Evolutionary conservation across 2,797 vertebrate species (phyloP), one percentile per base, ranked within the genome.

Genomic region (Tragelaphus eurycerus): DNA sequence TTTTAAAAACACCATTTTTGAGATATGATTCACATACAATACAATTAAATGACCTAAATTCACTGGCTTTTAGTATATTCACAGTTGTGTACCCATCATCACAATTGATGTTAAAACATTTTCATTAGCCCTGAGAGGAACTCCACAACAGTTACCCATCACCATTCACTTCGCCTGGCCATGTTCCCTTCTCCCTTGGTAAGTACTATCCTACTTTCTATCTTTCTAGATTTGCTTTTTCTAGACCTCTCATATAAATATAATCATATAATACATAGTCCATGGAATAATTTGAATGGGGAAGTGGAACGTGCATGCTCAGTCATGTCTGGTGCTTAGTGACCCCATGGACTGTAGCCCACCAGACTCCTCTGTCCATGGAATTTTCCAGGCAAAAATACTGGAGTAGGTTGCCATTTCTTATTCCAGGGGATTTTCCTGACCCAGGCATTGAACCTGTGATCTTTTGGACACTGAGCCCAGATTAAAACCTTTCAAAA

Each of bases 401-500:
- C 23, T 43, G 23, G 38, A 74, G 12, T 74, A 27, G 38, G 71
- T 43, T 43, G 23, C 23, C 6, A 43, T 25, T 74, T 74, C 23
- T 6, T 43, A 74, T 14, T 43, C 1, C 23, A 74, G 23, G 38
- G 38, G 23, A 43, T 74, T 25, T 74, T 7, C 12, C 12, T 43
- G 38, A 43, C 71, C 21, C 71, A 27, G 12, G 38, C 23, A 15
- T 74, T 74, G 38, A 74, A 74, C 6, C 12, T 4, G 7, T 74
- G 21, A 74, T 85, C 19, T 48, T 83, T 52, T 64, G 54, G 48
- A 83, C 60, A 27, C 43, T 90, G 60, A 67, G 17, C 0, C 60
- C 14, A 96, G n/a, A 55, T 60, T 87, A 71, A 87, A 96, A 11
- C 19, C 31, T 60, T 52, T 89, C 7, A 84, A 46, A 85, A 90